Evolutionary conservation across 2,797 vertebrate species (phyloP).

Genomic region (Enteromius treurensis): DNA sequence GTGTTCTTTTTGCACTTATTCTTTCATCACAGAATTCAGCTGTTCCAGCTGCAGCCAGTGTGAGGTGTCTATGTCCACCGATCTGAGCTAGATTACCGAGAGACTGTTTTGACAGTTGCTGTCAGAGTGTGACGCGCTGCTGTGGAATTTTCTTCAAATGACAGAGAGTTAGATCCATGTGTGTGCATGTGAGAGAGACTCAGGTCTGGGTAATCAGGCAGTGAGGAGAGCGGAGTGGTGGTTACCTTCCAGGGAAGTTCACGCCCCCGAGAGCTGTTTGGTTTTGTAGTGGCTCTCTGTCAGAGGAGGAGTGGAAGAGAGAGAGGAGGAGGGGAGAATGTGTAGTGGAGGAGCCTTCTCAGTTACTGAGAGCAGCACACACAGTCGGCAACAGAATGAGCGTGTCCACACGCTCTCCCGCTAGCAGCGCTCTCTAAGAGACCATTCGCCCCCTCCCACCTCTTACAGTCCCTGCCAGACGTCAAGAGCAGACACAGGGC

Average conservation of each 20-base stretch:
- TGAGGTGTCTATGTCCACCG: slow-evolving; percentile 77
- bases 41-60: slow-evolving; percentile 82
- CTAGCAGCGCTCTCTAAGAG: slow-evolving; percentile 63
- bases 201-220: slow-evolving; percentile 69
- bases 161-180: slow-evolving; percentile 41
- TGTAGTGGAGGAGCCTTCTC: slow-evolving; percentile 72
- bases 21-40: slow-evolving; percentile 74
- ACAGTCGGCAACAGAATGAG: slow-evolving; percentile 75
- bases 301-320: slow-evolving; percentile 76
- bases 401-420: slow-evolving; percentile 71
- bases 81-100: slow-evolving; percentile 71
- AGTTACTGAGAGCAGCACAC: slow-evolving; percentile 72
- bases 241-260: slow-evolving; percentile 85
- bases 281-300: slow-evolving; percentile 81
- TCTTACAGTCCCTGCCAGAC: slow-evolving; percentile 28
- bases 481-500: slow-evolving; percentile 32
- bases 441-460: slow-evolving; percentile 27
- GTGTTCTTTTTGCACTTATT: slow-evolving; percentile 50
- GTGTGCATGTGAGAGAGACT: slow-evolving; percentile 25
- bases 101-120: slow-evolving; percentile 81
- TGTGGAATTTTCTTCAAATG: slow-evolving; percentile 67
- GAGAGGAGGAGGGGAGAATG: slow-evolving; percentile 55
- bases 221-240: slow-evolving; percentile 64
- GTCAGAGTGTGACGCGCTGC: slow-evolving; percentile 64
- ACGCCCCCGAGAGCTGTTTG: slow-evolving; percentile 84